Conservation (phyloP, 2,888 invertebrate genomes). For the Patella ulyssiponensis region DNA sequence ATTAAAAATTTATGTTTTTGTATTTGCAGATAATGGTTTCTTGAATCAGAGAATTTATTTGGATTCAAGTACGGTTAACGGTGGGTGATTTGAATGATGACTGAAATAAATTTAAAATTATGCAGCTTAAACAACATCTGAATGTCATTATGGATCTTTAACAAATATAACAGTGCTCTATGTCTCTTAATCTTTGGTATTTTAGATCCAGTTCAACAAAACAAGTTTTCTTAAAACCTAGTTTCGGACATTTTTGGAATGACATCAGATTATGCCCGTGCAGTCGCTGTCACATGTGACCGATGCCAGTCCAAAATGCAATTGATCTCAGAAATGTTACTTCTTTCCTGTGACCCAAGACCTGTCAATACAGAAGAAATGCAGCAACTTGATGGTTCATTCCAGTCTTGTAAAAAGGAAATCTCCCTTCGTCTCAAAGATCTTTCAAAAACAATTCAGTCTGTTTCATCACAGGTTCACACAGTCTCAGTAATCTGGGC, state of each 20-base stretch:
- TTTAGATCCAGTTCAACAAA: too few species aligned
- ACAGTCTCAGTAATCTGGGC: constrained; percentile 46
- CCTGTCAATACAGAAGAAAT: constrained; percentile 62
- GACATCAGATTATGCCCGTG: constrained; percentile 51
- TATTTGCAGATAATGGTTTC: too few species aligned
- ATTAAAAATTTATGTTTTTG: too few species aligned
- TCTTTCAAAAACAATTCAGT: constrained; percentile 52
- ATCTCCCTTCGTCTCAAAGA: constrained; percentile 55
- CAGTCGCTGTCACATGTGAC: constrained; percentile 62
- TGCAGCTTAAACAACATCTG: too few species aligned
- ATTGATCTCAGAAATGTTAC: constrained; percentile 67
- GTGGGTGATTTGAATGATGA: too few species aligned
- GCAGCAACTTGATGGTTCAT: constrained; percentile 41
- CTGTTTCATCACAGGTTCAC: constrained; percentile 52
- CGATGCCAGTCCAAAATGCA: constrained; percentile 65
- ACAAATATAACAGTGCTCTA: too few species aligned
- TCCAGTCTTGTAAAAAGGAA: constrained; percentile 51
- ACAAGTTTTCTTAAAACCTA: too few species aligned
- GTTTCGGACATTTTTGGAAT: constrained; percentile 35
- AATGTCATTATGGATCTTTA: too few species aligned
- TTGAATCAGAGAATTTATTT: too few species aligned
- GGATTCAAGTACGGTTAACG: too few species aligned
- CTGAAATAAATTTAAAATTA: too few species aligned
- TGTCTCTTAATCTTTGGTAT: too few species aligned
- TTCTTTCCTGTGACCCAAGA: constrained; percentile 65